phyloP scores from a whole-genome alignment of 2,888 invertebrate species.

The Sipha maydis region DNA sequence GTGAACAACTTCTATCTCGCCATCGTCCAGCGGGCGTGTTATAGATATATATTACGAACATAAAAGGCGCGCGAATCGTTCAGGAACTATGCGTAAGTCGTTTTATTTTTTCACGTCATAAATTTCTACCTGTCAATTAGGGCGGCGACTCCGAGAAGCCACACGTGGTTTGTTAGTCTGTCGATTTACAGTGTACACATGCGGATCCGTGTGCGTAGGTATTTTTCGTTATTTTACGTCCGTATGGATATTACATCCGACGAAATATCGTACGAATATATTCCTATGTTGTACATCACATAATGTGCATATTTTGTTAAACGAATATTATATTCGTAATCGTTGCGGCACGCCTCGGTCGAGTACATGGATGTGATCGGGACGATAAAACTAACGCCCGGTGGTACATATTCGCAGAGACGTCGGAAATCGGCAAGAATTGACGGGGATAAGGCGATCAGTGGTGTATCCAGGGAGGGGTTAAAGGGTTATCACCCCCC shows the following conservation, averaged over 20 bases:
- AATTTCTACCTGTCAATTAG: conserved; percentile 11
- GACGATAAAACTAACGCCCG: no score
- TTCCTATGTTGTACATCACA: neutral
- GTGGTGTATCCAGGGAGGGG: no score
- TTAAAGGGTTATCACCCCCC: no score
- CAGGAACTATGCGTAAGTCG: neutral
- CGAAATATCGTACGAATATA: neutral
- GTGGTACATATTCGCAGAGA: no score
- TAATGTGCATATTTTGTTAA: neutral
- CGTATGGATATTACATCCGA: neutral
- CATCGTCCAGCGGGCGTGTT: neutral
- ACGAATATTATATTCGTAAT: neutral
- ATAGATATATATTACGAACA: neutral
- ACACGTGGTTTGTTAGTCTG: conserved; percentile 7
- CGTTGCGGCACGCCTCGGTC: no score
- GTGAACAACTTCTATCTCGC: neutral
- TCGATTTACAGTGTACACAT: neutral
- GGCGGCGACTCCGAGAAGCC: neutral
- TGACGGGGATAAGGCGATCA: no score
- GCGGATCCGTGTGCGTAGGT: neutral
- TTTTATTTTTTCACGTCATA: conserved; percentile 1
- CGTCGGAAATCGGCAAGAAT: no score
- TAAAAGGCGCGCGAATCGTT: neutral
- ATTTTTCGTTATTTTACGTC: neutral
- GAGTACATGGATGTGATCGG: no score